Percentiles rank a stretch among this genome's conserved stretches.
Evolutionary conservation across 2,113 vertebrate genomes (phyloP).

Genomic region (Helogale parvula): DNA sequence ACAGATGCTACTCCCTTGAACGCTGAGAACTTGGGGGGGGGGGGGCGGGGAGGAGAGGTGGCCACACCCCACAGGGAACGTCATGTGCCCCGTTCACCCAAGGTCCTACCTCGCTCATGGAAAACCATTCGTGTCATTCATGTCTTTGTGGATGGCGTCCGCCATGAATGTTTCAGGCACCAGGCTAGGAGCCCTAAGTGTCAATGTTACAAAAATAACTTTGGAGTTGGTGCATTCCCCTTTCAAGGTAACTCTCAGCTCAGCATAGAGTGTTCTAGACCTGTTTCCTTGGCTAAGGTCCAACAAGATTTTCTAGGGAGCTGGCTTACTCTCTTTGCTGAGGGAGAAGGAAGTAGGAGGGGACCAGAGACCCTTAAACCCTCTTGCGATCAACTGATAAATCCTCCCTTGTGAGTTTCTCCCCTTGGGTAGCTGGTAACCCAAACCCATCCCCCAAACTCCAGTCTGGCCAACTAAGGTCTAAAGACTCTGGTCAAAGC

Average conservation of each 20-base stretch:
- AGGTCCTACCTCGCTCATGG: rapidly evolving
- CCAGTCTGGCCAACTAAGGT: neutral
- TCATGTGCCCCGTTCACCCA: neutral
- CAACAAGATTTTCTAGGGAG: neutral
- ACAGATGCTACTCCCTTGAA: neutral
- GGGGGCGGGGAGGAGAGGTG: too few relatives aligned
- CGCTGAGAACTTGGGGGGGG: neutral
- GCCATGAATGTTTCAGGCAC: neutral
- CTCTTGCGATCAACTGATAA: neutral
- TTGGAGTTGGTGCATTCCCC: neutral
- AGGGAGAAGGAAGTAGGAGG: neutral
- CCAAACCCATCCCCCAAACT: neutral
- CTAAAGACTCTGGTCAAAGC: neutral
- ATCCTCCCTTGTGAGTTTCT: neutral
- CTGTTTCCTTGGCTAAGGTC: neutral
- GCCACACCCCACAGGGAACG: rapidly evolving
- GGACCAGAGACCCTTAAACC: neutral
- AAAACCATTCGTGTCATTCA: rapidly evolving
- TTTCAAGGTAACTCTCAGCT: neutral
- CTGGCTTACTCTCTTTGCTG: neutral
- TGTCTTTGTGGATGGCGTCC: neutral
- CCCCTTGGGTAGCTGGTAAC: neutral
- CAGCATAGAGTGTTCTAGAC: neutral
- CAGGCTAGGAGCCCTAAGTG: neutral
- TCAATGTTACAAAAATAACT: neutral